Evolutionary conservation across 2,797 vertebrate genomes (phyloP).

Genomic region (Philypnodon macrostomus): DNA sequence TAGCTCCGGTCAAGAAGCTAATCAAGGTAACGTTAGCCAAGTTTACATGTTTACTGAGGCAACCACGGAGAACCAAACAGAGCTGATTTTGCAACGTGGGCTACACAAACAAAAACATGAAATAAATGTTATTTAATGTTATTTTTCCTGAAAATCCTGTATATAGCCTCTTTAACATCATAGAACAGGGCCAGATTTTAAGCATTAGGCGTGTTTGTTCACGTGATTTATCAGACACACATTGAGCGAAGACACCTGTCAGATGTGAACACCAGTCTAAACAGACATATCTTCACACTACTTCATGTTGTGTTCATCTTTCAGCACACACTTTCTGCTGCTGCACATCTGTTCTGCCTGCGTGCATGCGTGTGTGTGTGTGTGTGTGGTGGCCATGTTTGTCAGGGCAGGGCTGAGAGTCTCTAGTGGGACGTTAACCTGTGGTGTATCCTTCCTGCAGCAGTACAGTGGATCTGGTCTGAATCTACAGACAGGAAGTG

Average conservation of each 20-base stretch:
- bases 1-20: too few species aligned
- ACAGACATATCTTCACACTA: constrained; percentile 36
- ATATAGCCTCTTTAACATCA: too few species aligned
- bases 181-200: too few species aligned
- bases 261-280: constrained; percentile 46
- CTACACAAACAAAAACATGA: too few species aligned
- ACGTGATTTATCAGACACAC: too few species aligned
- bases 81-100: too few species aligned
- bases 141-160: too few species aligned
- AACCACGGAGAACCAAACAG: too few species aligned
- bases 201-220: too few species aligned
- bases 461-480: constrained; percentile 50
- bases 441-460: constrained; percentile 64
- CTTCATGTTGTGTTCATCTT: constrained; percentile 42
- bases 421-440: constrained; percentile 67
- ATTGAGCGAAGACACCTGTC: constrained; percentile 7
- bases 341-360: constrained; percentile 52
- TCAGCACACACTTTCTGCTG: constrained; percentile 16
- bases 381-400: constrained; percentile 50
- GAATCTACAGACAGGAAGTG: constrained; percentile 60
- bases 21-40: too few species aligned
- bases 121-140: too few species aligned
- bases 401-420: constrained; percentile 50
- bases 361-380: constrained; percentile 35
- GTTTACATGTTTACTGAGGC: too few species aligned